phyloP scores from a whole-genome alignment of 2,113 vertebrate species.

The Peromyscus leucopus region DNA sequence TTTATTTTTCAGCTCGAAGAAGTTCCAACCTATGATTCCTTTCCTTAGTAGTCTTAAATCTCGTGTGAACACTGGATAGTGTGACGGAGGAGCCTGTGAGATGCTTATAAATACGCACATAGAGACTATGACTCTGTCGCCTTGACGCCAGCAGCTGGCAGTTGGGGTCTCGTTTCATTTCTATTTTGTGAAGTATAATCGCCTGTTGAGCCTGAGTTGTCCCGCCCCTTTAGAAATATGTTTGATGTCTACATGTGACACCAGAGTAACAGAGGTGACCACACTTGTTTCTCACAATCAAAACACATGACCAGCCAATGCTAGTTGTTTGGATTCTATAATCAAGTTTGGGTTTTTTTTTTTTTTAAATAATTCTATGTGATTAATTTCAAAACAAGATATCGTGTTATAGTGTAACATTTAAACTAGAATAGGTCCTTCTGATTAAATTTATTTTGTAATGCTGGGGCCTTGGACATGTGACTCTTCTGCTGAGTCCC shows the following conservation, averaged over 20 bases:
- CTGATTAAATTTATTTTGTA: neutral
- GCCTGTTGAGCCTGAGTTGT: neutral
- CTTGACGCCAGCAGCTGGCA: neutral
- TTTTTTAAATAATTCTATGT: neutral
- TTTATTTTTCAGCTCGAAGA: neutral
- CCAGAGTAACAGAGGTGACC: neutral
- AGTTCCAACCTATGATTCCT: neutral
- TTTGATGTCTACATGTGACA: neutral
- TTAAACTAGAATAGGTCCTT: neutral
- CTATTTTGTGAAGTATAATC: neutral
- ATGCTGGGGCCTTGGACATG: neutral
- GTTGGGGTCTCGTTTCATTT: neutral
- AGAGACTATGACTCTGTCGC: neutral
- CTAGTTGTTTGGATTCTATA: neutral
- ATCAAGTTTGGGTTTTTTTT: neutral
- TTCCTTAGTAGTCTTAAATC: slow-evolving; percentile 16
- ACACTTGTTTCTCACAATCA: neutral
- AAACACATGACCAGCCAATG: neutral
- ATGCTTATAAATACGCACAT: neutral
- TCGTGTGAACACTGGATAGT: neutral
- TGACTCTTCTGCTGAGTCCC: neutral
- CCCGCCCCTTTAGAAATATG: neutral
- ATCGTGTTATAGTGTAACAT: neutral
- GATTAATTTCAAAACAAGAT: neutral
- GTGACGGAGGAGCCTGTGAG: neutral